Evolutionary conservation across 1,140 invertebrate species (phyloP).

Genomic region (Galendromus occidentalis): DNA sequence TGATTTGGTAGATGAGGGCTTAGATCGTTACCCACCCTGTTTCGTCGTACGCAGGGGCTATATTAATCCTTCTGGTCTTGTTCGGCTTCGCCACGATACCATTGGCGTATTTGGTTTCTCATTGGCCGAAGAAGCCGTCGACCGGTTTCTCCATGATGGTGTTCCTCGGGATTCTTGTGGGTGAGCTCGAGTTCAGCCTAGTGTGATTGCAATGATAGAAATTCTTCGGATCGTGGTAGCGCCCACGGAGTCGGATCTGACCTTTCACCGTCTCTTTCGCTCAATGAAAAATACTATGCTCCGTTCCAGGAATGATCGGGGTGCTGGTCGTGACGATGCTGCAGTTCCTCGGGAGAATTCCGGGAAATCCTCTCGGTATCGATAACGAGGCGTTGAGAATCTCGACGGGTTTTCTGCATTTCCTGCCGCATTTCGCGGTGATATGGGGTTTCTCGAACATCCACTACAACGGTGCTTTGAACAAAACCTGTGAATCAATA

Average conservation of each 20-base stretch:
- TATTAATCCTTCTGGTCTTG: conserved; percentile 16
- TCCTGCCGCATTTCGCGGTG: neutral
- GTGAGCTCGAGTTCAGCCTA: neutral
- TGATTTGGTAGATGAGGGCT: too few relatives aligned
- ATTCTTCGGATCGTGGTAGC: too few relatives aligned
- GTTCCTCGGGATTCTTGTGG: conserved; percentile 1
- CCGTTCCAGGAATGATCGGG: neutral
- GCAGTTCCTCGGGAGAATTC: neutral
- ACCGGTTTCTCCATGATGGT: conserved; percentile 17
- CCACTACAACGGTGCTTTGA: neutral
- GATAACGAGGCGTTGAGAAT: neutral
- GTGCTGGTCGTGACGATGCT: neutral
- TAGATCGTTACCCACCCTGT: too few relatives aligned
- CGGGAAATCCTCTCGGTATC: neutral
- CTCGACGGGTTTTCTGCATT: neutral
- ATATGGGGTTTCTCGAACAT: neutral
- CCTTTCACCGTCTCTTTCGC: too few relatives aligned
- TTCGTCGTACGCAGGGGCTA: conserved; percentile 13
- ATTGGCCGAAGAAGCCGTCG: conserved; percentile 14
- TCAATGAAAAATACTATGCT: too few relatives aligned
- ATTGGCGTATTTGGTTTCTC: conserved; percentile 19
- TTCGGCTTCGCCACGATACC: conserved; percentile 20
- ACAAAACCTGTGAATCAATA: neutral
- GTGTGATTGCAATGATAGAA: too few relatives aligned
- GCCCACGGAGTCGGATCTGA: too few relatives aligned